Evolutionary conservation across 1,140 invertebrate species (phyloP), one percentile per base, ranked within the genome.

Genomic region (Drosophila micromelanica): DNA sequence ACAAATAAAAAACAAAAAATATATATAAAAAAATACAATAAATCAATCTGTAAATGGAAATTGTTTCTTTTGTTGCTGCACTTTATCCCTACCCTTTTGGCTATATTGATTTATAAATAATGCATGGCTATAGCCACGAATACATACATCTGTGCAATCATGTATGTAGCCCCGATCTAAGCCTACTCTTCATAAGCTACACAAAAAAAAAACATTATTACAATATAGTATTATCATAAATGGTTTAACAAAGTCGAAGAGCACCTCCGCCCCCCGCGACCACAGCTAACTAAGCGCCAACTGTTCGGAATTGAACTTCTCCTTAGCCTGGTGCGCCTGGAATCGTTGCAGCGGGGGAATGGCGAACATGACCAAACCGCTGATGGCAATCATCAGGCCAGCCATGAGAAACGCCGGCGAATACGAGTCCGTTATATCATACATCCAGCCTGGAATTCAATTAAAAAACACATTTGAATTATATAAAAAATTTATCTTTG

Each of bases 341-440:
- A 92, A 91, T 63, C 93, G 93, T 92, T 97, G 95, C 30, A 98
- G 81, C n/a, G 94, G 92, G 2, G 98, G 98, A 82, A 99, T 96
- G 46, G 95, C 90, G 92, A 97, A 99, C 42, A 99, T 93, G 93
- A 99, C 97, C 5, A 97, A 17, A 8, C 98, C 98, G 92, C 97
- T 98, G 17, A 97, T 54, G 1, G 95, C 95, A 45, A 99, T 97
- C 91, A 96, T 95, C 2, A 93, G 90, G 2, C 98, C 98, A 7
- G 96, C 95, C 40, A 97, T 93, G 61, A 95, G 95, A 92, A 98
- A 99, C 3, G 96, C 97, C 12, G 96, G 95, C 85, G 96, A 93
- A 92, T 98, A 98, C 5, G 96, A 96, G n/a, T 94, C 67, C 6
- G 95, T 93, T 1, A 92, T 91, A 86, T 98, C 98, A 84, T 95